Base-by-base conservation (phyloP, 2,888 invertebrate species). In the Orthosia gracilis region DNA sequence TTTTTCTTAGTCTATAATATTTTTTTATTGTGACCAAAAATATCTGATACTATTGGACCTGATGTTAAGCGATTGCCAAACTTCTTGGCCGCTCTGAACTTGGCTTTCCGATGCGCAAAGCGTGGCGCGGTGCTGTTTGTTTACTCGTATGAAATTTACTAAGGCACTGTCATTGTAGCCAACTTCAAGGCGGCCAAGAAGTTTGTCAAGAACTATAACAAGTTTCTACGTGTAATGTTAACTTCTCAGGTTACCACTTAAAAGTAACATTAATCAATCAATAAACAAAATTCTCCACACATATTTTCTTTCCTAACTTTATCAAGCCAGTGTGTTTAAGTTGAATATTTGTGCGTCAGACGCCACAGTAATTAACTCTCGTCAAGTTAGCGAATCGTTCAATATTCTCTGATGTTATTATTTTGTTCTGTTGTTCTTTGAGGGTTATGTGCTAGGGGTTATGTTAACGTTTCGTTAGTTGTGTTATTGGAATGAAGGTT, bases 361-460 rank as follows among this genome's bases (percentile, higher is more conserved):
- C 65, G 62, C 67, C 54, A 61, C 47, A 45, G 13, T 78, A 78
- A 78, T 82, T 78, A 83, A 73, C 67, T 78, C 47, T 49, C 52
- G 13, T 47, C 17, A 59, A 73, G 69, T 81, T 78, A 54, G 73
- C 15, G 67, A 77, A 76, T 77, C 81, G 63, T 66, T 82, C 65
- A 78, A 81, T 81, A 81, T 78, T 83, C 79, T 70, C 26, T 11
- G 49, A 54, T 9, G 70, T 81, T 81, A 63, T 81, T 78, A 79
- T 40, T 52, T 64, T 49, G 59, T 45, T 54, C 15, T 61, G 59
- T 78, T 80, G 59, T 54, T 64, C 21, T 82, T 76, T 49, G 47
- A 40, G 13, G 49, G n/a, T 52, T 54, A 31, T 54, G 54, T 62
- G 31, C 52, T 18, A 50, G 31, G 7, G 50, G 12, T 72, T 61